phyloP scores from a whole-genome alignment of 2,113 vertebrate genomes.

The Neopipo cinnamomea region DNA sequence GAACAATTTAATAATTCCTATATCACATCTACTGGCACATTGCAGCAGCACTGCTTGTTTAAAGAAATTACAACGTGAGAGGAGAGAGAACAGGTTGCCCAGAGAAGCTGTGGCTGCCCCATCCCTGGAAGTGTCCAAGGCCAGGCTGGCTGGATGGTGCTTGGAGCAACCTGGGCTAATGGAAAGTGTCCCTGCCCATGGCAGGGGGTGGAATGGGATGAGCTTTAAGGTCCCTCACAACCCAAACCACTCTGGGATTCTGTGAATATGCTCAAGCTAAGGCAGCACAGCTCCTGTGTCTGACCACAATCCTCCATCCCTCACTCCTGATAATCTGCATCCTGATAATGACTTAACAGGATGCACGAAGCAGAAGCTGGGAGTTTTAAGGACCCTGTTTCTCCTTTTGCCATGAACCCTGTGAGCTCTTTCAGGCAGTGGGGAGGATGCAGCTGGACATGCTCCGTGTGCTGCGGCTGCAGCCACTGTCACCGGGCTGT shows the following conservation, averaged over 20 bases:
- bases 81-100: background rate
- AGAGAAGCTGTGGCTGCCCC: background rate
- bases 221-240: background rate
- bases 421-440: accelerated
- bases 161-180: background rate
- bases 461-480: background rate
- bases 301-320: background rate
- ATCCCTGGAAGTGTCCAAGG: background rate
- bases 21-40: accelerated
- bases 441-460: background rate
- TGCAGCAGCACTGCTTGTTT: background rate
- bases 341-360: background rate
- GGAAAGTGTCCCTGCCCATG: background rate
- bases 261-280: background rate
- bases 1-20: background rate
- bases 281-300: background rate
- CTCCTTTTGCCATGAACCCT: background rate
- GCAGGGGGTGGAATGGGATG: background rate
- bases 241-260: background rate
- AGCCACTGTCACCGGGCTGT: background rate
- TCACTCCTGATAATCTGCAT: background rate
- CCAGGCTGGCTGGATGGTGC: background rate
- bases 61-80: background rate
- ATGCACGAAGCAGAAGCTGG: background rate
- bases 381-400: accelerated